A percentile compares a stretch with the other conserved stretches of the same genome.
Evolutionary conservation across 2,888 invertebrate species (phyloP).

Genomic region (Lasioglossum oenotherae): DNA sequence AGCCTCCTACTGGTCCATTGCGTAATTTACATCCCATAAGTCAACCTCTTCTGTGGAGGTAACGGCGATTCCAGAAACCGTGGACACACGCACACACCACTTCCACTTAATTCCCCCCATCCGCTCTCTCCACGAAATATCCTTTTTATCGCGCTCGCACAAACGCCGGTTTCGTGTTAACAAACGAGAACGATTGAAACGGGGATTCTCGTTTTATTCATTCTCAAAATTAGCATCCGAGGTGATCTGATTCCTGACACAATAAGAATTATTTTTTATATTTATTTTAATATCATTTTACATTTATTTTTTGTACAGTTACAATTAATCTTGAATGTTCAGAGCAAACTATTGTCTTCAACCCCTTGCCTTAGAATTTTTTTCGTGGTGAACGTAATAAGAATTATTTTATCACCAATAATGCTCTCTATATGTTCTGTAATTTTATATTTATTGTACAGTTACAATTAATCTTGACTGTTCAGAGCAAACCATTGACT

Average conservation of each 20-base stretch:
- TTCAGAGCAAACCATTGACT: neutral
- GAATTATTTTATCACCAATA: no score
- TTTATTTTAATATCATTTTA: no score
- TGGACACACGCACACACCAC: conserved; percentile 22
- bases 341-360: neutral
- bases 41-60: conserved; percentile 40
- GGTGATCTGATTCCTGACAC: neutral
- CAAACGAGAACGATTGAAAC: neutral
- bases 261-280: no score
- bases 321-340: neutral
- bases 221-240: neutral
- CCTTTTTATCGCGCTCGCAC: neutral
- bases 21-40: conserved; percentile 69
- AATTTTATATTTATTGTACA: no score
- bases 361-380: neutral
- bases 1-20: conserved; percentile 68
- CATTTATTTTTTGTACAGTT: no score
- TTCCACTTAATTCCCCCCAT: neutral
- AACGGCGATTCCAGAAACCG: conserved; percentile 45
- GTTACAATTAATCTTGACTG: neutral
- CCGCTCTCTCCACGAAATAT: neutral
- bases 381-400: no score
- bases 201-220: neutral
- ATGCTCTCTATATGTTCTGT: no score
- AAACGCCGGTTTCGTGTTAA: neutral